Conservation (phyloP, 1,140 invertebrate species). For the Ericerus pela region DNA sequence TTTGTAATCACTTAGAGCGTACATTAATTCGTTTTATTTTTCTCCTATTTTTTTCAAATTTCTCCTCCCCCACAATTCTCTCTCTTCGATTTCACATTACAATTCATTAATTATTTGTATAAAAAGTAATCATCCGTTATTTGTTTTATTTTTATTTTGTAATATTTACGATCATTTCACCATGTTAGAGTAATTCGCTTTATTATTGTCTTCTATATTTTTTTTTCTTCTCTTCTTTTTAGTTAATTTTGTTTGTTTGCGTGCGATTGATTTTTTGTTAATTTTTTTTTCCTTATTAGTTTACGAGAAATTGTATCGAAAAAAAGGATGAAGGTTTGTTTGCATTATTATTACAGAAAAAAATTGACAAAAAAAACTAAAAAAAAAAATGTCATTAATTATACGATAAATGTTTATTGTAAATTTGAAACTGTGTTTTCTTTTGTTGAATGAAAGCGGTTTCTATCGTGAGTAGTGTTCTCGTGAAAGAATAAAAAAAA, state of each 20-base stretch:
- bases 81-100: too few species aligned
- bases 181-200: constrained; percentile 8
- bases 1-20: too few species aligned
- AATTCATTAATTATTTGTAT: too few species aligned
- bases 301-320: background rate
- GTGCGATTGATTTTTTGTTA: constrained; percentile 10
- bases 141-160: constrained; percentile 3
- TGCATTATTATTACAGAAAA: constrained; percentile 11
- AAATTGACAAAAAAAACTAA: too few species aligned
- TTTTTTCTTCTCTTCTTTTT: constrained; percentile 3
- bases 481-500: too few species aligned
- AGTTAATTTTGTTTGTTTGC: constrained; percentile 12
- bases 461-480: too few species aligned
- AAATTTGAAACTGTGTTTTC: background rate
- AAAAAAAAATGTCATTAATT: constrained; percentile 1
- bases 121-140: too few species aligned
- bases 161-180: constrained; percentile 10
- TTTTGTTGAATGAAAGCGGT: too few species aligned
- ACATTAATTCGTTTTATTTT: too few species aligned
- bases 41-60: too few species aligned
- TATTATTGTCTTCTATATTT: too few species aligned
- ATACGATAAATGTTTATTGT: constrained; percentile 9
- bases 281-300: constrained; percentile 10
- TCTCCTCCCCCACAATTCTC: too few species aligned
- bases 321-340: constrained; percentile 7